Percentiles rank a stretch among this genome's conserved stretches.
Conservation (phyloP, 2,797 vertebrate genomes). For the Amblyraja radiata region DNA sequence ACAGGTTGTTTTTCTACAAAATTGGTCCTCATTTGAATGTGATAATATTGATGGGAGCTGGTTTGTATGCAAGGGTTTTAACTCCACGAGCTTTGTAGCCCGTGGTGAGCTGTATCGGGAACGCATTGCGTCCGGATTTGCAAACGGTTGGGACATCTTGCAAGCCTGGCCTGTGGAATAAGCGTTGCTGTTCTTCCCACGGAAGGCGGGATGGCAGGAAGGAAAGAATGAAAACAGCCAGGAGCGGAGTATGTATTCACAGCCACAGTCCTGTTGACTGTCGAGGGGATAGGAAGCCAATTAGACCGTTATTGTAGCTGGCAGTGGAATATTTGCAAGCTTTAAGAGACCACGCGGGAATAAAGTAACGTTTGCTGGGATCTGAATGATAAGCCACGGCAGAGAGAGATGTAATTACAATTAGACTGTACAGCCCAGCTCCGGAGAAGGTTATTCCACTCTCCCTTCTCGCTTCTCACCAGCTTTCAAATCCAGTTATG, state of each 20-base stretch:
- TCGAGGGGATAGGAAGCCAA: background rate
- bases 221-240: background rate
- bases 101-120: background rate
- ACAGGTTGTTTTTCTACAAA: too few species aligned
- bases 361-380: background rate
- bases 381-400: background rate
- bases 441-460: background rate
- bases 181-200: background rate
- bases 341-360: background rate
- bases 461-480: background rate
- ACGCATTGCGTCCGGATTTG: background rate
- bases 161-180: background rate
- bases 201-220: background rate
- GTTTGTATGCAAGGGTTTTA: too few species aligned
- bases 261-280: background rate
- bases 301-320: background rate
- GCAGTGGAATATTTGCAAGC: background rate
- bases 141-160: background rate
- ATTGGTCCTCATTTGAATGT: too few species aligned
- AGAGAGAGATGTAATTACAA: slow-evolving; percentile 17
- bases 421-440: background rate
- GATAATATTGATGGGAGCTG: too few species aligned
- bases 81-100: too few species aligned
- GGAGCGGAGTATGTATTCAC: slow-evolving; percentile 3
- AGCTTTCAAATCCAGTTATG: background rate